Base-by-base conservation (phyloP, 1,140 invertebrate genomes). In the Maniola jurtina region DNA sequence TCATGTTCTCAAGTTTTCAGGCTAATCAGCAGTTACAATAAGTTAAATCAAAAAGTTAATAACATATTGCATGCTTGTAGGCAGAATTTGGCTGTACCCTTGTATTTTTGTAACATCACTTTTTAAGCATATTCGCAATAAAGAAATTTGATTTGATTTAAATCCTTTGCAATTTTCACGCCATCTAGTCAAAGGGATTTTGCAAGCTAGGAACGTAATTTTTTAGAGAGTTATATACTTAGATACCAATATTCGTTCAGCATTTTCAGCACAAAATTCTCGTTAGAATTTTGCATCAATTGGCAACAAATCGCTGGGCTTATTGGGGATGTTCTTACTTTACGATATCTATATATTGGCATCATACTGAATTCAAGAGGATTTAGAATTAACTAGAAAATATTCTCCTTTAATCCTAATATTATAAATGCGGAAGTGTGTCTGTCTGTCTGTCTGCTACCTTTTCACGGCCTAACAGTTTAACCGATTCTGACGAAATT, bases 281-380 rank as follows among this genome's bases (percentile, higher is more conserved):
- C 48, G 48, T 16, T 52, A 52, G 14, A 52, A 52, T 16, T 52
- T 52, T 52, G 48, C 48, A 52, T 25, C 48, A 52, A 52, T 52
- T 52, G 48, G 15, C 48, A 16, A 52, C 48, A 52, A 52, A 52
- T 52, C 15, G 15, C 48, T 52, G 48, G 10, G 48, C 14, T 52
- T 52, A 52, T 52, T 16, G 15, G 16, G 15, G 48, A 52, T 9
- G 10, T 7, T 25, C 14, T 25, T 25, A 25, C 48, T 52, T 52
- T 52, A 52, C 48, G 48, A 52, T 16, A 52, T 45, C 14, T 52
- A 52, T 25, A 52, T 52, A 25, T 52, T 16, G 16, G 48, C 5
- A 52, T 52, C 7, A 52, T 6, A 52, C 14, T 25, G 48, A 25
- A 52, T 16, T 52, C 25, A 16, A 52, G 25, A 6, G 16, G 48